phyloP scores from a whole-genome alignment of 2,888 invertebrate species.

The Embidobia sp. region DNA sequence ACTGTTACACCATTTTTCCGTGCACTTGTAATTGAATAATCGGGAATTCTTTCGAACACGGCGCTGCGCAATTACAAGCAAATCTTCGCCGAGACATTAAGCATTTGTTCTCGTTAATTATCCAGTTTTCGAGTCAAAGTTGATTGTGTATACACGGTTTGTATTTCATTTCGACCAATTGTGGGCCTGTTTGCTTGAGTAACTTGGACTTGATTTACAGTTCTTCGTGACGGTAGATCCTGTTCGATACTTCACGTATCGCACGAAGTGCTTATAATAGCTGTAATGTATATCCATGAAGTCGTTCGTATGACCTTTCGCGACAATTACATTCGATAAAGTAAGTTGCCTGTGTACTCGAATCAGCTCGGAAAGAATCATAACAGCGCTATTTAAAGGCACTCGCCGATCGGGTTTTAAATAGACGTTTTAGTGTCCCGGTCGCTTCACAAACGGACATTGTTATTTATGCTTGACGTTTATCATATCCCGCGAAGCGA shows the following conservation, averaged over 20 bases:
- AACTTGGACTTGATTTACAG: conserved; percentile 72
- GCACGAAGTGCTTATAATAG: conserved; percentile 67
- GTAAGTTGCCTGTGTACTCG: conserved; percentile 36
- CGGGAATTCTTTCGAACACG: no score
- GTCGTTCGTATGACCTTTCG: conserved; percentile 61
- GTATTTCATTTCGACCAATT: conserved; percentile 70
- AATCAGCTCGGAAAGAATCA: conserved; percentile 14
- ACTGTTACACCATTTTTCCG: no score
- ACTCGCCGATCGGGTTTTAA: conserved; percentile 30
- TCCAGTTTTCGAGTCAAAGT: conserved; percentile 38
- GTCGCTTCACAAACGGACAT: conserved; percentile 7
- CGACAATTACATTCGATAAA: conserved; percentile 47
- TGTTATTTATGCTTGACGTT: conserved; percentile 42
- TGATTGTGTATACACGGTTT: conserved; percentile 68
- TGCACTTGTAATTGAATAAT: no score
- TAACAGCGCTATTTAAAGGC: conserved; percentile 36
- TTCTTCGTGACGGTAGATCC: conserved; percentile 70
- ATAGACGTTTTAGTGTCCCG: conserved; percentile 24
- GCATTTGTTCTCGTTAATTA: conserved; percentile 39
- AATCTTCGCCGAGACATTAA: conserved; percentile 22
- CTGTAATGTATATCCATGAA: conserved; percentile 66
- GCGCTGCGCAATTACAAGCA: conserved; percentile 4
- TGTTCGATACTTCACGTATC: conserved; percentile 72
- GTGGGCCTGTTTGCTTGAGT: conserved; percentile 58
- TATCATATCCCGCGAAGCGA: conserved; percentile 25